Conservation (phyloP, 2,888 invertebrate species). For the Thera obeliscata region DNA sequence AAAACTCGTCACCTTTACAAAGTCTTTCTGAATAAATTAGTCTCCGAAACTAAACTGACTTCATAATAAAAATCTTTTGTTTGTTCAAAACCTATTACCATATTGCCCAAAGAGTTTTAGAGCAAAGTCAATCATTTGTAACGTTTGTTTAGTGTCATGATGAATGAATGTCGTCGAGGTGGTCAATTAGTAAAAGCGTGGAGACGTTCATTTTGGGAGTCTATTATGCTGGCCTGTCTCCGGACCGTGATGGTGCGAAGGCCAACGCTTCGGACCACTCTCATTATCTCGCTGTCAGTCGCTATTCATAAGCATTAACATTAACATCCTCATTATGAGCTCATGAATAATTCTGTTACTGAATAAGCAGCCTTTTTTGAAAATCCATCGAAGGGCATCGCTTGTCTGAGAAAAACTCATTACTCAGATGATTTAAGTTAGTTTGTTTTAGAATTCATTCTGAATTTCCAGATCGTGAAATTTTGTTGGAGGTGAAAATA, state of each 20-base stretch:
- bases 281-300: slow-evolving; percentile 65
- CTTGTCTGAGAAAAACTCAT: slow-evolving; percentile 8
- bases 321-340: slow-evolving; percentile 75
- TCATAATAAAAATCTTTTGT: slow-evolving; percentile 53
- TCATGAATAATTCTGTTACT: slow-evolving; percentile 71
- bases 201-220: slow-evolving; percentile 75
- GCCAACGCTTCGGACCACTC: slow-evolving; percentile 61
- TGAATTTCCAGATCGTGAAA: no score
- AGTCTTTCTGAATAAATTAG: slow-evolving; percentile 52
- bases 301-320: slow-evolving; percentile 61
- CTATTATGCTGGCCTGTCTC: slow-evolving; percentile 55
- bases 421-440: neutral
- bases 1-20: slow-evolving; percentile 46
- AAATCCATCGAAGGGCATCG: slow-evolving; percentile 30
- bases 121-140: slow-evolving; percentile 70
- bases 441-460: neutral
- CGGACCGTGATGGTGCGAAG: slow-evolving; percentile 71
- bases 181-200: slow-evolving; percentile 81
- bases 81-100: slow-evolving; percentile 57
- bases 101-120: slow-evolving; percentile 58
- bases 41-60: slow-evolving; percentile 36
- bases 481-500: no score
- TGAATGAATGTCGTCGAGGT: slow-evolving; percentile 72
- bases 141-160: slow-evolving; percentile 66
- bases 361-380: slow-evolving; percentile 47